Percentiles rank a stretch among this genome's conserved stretches.
phyloP scores from a whole-genome alignment of 2,888 invertebrate genomes.

The Chironomus tentans region DNA sequence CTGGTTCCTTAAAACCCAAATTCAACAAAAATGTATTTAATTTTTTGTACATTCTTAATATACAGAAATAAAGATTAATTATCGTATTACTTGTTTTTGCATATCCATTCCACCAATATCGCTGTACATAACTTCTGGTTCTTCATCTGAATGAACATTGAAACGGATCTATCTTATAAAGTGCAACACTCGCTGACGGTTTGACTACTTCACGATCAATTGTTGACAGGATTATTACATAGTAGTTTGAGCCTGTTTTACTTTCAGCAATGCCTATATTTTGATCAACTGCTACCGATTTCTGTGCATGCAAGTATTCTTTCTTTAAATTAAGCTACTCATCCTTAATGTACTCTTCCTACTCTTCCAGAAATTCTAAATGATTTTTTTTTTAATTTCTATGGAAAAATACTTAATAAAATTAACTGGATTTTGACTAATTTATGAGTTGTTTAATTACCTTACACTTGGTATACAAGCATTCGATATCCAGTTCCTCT shows the following conservation, averaged over 20 bases:
- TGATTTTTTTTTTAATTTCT: conserved; percentile 96
- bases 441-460: conserved; percentile 41
- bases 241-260: conserved; percentile 98
- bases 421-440: neutral
- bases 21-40: no score
- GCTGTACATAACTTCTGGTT: conserved; percentile 93
- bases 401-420: neutral
- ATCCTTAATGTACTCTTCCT: conserved; percentile 99
- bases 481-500: conserved; percentile 81
- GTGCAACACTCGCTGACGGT: conserved; percentile 95
- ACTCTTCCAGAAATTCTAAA: conserved; percentile 94
- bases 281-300: conserved; percentile 97
- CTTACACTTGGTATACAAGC: conserved; percentile 93
- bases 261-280: conserved; percentile 99
- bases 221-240: conserved; percentile 95
- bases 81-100: conserved; percentile 98
- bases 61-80: no score
- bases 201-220: conserved; percentile 95
- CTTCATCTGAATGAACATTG: conserved; percentile 97
- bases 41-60: no score
- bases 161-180: conserved; percentile 99
- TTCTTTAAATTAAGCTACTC: conserved; percentile 98
- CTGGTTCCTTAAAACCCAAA: no score
- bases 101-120: conserved; percentile 99
- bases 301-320: conserved; percentile 96